A percentile compares a stretch with the other conserved stretches of the same genome.
Evolutionary conservation across 2,888 invertebrate species (phyloP).

Genomic region (Gymnoscelis rufifasciata): DNA sequence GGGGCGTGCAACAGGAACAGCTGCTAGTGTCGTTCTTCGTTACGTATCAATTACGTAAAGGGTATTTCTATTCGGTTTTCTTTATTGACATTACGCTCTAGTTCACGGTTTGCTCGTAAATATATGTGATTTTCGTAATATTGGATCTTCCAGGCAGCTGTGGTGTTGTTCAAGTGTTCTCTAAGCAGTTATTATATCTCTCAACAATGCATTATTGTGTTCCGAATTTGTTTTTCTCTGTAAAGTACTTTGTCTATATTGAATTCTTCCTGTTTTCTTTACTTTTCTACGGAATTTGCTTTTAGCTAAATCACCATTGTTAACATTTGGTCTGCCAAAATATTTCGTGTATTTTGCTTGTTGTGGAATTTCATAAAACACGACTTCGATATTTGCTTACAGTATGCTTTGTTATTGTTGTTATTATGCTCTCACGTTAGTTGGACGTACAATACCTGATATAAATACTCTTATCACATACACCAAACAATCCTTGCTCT

Average conservation of each 20-base stretch:
- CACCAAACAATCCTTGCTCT: too few species aligned
- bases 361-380: too few species aligned
- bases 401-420: background rate
- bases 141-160: conserved; percentile 13
- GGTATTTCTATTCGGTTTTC: conserved; percentile 21
- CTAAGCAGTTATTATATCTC: conserved; percentile 1
- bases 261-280: conserved; percentile 31
- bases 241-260: background rate
- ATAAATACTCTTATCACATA: too few species aligned
- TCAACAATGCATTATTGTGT: conserved; percentile 1
- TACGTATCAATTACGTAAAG: conserved; percentile 26
- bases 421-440: too few species aligned
- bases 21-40: conserved; percentile 32
- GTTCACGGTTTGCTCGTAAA: conserved; percentile 16
- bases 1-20: conserved; percentile 25
- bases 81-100: conserved; percentile 22
- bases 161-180: conserved; percentile 16
- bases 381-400: background rate
- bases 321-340: conserved; percentile 34
- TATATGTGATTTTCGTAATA: conserved; percentile 18
- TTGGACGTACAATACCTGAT: too few species aligned
- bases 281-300: conserved; percentile 30
- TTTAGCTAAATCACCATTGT: conserved; percentile 1
- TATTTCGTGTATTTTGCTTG: conserved; percentile 17
- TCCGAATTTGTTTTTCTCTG: background rate